Conservation (phyloP, 2,888 invertebrate genomes). For the Sepiola atlantica region DNA sequence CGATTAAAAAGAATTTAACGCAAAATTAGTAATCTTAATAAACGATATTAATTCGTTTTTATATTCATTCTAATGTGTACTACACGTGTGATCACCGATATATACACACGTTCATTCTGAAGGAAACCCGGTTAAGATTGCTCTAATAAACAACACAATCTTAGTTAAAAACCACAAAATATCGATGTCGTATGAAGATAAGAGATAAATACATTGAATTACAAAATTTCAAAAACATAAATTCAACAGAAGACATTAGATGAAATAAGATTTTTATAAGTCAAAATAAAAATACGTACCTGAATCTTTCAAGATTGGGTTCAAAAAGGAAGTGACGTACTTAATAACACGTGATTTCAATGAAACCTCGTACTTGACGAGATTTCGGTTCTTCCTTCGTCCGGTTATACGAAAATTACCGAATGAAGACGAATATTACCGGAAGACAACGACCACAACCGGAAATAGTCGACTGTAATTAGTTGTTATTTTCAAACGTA, state of each 20-base stretch:
- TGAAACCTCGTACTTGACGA: background rate
- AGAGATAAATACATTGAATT: background rate
- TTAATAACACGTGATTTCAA: background rate
- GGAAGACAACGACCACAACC: background rate
- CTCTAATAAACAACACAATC: background rate
- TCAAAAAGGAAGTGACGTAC: conserved; percentile 35
- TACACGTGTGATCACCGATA: background rate
- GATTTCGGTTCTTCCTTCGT: background rate
- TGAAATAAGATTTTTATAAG: background rate
- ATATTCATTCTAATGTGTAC: background rate
- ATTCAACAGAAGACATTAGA: background rate
- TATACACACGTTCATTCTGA: background rate
- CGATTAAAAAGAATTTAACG: background rate
- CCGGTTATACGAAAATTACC: background rate
- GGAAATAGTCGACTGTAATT: background rate
- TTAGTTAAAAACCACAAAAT: background rate
- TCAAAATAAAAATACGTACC: conserved; percentile 24
- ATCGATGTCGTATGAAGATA: background rate
- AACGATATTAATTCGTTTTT: no score
- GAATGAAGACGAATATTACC: background rate
- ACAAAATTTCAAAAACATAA: background rate
- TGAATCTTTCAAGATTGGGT: background rate
- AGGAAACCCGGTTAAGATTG: background rate
- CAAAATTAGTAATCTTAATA: background rate
- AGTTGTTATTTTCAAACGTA: background rate